These are phyloP conservation scores for Ameiurus melas DNA, from an alignment of 2,113 vertebrate species.

Conservation along the genomic window DNA sequence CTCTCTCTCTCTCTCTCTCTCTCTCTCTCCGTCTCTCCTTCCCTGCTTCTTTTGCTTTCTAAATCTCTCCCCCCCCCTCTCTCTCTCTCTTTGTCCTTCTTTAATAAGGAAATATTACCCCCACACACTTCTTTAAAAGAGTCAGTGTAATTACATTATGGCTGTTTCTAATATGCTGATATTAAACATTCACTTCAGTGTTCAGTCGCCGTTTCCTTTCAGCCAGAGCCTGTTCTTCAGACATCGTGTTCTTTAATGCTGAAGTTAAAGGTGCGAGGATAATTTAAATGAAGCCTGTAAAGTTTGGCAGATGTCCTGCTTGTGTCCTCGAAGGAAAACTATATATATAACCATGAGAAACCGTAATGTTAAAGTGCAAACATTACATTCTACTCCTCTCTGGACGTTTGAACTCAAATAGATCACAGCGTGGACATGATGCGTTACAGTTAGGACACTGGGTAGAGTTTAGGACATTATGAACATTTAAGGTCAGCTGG, in stretches of 20 bases:
- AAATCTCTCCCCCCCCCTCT: neutral
- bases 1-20: neutral
- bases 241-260: neutral
- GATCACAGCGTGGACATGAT: neutral
- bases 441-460: neutral
- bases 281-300: constrained; percentile 11
- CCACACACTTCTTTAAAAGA: neutral
- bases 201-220: neutral
- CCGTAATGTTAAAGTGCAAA: neutral
- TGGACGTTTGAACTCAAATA: neutral
- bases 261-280: neutral
- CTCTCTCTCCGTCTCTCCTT: neutral
- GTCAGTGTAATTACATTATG: neutral
- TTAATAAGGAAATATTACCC: neutral
- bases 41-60: too few relatives aligned
- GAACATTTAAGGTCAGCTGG: neutral
- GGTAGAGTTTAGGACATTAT: neutral
- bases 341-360: neutral
- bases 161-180: neutral
- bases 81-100: neutral
- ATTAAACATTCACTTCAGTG: constrained; percentile 5
- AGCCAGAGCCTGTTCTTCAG: neutral
- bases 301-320: neutral
- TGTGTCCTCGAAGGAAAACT: neutral
- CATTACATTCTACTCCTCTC: neutral